Evolutionary conservation across 2,113 vertebrate genomes (phyloP).

Genomic region (Pandion haliaetus): DNA sequence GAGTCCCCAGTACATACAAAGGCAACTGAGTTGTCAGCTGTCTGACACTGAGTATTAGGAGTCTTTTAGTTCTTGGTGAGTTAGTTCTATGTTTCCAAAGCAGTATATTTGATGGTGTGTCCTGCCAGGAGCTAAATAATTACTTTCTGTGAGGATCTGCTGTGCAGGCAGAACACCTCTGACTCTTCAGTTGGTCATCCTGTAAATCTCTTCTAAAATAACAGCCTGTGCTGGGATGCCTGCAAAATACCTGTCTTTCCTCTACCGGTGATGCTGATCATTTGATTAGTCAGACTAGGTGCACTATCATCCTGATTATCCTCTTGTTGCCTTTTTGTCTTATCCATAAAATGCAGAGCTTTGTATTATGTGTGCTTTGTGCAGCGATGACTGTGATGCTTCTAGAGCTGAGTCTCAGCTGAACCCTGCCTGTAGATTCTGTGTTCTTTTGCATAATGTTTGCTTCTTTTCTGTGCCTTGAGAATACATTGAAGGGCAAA

Average conservation of each 20-base stretch:
- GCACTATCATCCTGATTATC: neutral
- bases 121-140: neutral
- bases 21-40: neutral
- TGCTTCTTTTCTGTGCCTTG: neutral
- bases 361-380: neutral
- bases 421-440: neutral
- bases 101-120: neutral
- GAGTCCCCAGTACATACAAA: neutral
- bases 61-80: neutral
- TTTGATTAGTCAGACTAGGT: neutral
- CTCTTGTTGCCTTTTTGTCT: neutral
- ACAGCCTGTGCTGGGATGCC: neutral
- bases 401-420: neutral
- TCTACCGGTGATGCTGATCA: rapidly evolving
- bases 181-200: neutral
- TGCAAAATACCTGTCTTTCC: neutral
- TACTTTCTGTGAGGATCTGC: neutral
- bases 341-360: neutral
- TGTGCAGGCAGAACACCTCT: neutral
- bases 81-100: neutral
- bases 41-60: neutral
- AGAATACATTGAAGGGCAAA: neutral
- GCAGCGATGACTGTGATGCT: neutral
- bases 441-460: neutral
- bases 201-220: neutral